phyloP scores from a whole-genome alignment of 2,888 invertebrate genomes.

The Carcina quercana region DNA sequence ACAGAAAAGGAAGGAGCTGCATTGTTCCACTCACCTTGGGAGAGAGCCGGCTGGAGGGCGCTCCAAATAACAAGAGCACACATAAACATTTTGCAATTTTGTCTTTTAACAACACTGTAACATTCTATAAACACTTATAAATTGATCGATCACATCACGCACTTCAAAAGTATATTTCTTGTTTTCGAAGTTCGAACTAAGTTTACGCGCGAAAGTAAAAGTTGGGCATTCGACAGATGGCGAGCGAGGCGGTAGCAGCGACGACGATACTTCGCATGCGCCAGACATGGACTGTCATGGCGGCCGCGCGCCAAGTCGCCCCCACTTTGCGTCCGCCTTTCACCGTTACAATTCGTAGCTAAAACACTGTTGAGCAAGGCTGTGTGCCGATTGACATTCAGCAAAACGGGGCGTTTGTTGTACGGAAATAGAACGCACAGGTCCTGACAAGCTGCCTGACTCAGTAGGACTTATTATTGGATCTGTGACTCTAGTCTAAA shows the following conservation, averaged over 20 bases:
- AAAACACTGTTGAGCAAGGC: constrained; percentile 67
- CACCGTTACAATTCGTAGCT: constrained; percentile 60
- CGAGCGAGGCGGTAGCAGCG: constrained; percentile 13
- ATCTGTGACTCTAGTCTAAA: no score
- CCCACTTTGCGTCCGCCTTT: constrained; percentile 47
- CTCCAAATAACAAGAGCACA: constrained; percentile 60
- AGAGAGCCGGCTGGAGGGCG: constrained; percentile 50
- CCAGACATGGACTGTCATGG: constrained; percentile 38
- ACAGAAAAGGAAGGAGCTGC: constrained; percentile 27
- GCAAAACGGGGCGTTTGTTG: constrained; percentile 48
- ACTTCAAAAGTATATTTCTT: constrained; percentile 19
- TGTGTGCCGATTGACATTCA: constrained; percentile 68
- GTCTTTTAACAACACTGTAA: constrained; percentile 22
- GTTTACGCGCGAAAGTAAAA: constrained; percentile 50
- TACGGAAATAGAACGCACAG: constrained; percentile 56
- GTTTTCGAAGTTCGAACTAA: constrained; percentile 14
- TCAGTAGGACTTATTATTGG: no score
- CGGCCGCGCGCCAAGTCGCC: constrained; percentile 30
- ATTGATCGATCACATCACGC: constrained; percentile 31
- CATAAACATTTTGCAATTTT: constrained; percentile 57
- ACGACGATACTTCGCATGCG: constrained; percentile 26
- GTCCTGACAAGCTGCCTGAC: no score
- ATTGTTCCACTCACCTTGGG: constrained; percentile 67
- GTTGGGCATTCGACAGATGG: constrained; percentile 27
- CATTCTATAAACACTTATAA: constrained; percentile 40